Percentiles rank a stretch among this genome's conserved stretches.
phyloP scores from a whole-genome alignment of 2,888 invertebrate genomes.

The Andrena marginata region DNA sequence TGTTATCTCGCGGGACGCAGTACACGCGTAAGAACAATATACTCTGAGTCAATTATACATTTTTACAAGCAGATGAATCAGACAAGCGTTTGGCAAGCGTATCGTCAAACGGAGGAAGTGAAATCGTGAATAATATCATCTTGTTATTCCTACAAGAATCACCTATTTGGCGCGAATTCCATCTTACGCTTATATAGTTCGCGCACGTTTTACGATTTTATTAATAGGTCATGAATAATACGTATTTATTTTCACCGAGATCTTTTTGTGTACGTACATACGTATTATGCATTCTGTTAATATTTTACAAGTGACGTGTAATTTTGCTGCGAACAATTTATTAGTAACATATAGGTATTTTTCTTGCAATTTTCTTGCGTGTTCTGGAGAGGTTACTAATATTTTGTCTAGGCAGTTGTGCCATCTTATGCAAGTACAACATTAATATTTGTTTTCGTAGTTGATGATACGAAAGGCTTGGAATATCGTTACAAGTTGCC shows the following conservation, averaged over 20 bases:
- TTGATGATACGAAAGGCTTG: too few relatives aligned
- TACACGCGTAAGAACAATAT: neutral
- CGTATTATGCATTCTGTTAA: neutral
- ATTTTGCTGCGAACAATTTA: too few relatives aligned
- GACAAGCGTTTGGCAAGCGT: slow-evolving; percentile 18
- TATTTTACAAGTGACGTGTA: too few relatives aligned
- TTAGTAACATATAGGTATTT: too few relatives aligned
- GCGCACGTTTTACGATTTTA: neutral
- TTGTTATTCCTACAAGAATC: slow-evolving; percentile 3
- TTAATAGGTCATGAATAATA: neutral
- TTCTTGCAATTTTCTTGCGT: too few relatives aligned
- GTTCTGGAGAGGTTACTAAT: too few relatives aligned
- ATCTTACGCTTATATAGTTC: neutral
- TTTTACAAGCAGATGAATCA: slow-evolving; percentile 33
- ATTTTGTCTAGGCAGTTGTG: too few relatives aligned
- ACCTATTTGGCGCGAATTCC: slow-evolving; percentile 8
- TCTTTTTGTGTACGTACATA: neutral
- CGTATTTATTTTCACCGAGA: neutral
- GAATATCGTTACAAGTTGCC: too few relatives aligned
- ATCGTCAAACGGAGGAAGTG: neutral
- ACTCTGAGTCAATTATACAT: slow-evolving; percentile 5
- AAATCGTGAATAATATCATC: slow-evolving; percentile 3
- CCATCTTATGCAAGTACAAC: too few relatives aligned
- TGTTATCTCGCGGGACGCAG: too few relatives aligned
- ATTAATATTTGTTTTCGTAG: too few relatives aligned